Evolutionary conservation across 2,888 invertebrate species (phyloP).

Genomic region (Acleris laterana): DNA sequence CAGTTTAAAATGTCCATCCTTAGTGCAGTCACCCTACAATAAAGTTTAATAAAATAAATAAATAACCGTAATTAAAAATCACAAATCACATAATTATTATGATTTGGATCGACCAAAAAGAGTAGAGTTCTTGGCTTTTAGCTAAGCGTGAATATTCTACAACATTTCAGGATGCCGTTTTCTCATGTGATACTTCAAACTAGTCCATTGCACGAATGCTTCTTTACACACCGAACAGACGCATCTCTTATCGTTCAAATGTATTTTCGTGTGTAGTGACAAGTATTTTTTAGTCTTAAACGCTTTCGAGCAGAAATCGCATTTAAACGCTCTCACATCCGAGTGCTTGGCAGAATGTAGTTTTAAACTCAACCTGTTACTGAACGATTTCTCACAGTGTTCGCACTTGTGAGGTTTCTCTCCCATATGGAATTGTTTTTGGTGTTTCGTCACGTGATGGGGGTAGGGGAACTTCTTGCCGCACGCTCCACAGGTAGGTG

Average conservation of each 20-base stretch:
- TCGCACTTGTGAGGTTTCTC: conserved; percentile 50
- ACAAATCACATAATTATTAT: too few species aligned
- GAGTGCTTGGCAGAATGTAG: conserved; percentile 48
- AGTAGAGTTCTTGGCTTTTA: not conserved
- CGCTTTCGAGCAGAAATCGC: conserved; percentile 54
- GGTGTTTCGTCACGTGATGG: conserved; percentile 1
- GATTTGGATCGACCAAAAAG: too few species aligned
- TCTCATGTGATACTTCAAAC: conserved; percentile 54
- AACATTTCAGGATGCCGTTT: conserved; percentile 49
- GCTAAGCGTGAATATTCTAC: not conserved
- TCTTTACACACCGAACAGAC: conserved; percentile 53
- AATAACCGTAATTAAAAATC: too few species aligned
- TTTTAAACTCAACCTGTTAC: conserved; percentile 39
- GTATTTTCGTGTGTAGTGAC: conserved; percentile 51
- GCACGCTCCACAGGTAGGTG: conserved; percentile 46
- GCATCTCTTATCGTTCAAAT: conserved; percentile 51
- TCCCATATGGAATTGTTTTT: conserved; percentile 8
- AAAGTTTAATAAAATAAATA: too few species aligned
- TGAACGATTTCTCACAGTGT: conserved; percentile 54
- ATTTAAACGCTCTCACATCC: conserved; percentile 48
- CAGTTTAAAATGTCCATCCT: too few species aligned
- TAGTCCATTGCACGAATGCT: conserved; percentile 57
- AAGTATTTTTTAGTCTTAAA: conserved; percentile 53
- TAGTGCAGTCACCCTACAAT: too few species aligned
- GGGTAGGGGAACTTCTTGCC: conserved; percentile 43